These are phyloP conservation scores for Zaprionus bogoriensis DNA, from an alignment of 2,888 invertebrate genomes.

Conservation along the genomic window DNA sequence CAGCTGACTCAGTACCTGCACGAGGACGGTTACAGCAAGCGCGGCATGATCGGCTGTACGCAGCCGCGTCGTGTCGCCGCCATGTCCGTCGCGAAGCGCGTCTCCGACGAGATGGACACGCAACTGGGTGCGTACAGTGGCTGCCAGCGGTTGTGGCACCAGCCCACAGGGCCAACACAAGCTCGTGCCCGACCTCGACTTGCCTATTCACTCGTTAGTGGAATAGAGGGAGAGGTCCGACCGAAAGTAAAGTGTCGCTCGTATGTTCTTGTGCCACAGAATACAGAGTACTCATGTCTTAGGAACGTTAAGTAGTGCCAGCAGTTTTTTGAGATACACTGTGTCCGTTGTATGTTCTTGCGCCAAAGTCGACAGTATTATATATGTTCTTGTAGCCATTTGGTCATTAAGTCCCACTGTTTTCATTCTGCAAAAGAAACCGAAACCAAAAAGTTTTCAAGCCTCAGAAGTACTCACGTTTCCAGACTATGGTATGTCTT, in stretches of 20 bases:
- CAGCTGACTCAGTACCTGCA: conserved; percentile 98
- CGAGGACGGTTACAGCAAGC: conserved; percentile 96
- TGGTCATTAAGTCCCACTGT: too few species aligned
- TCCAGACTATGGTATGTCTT: too few species aligned
- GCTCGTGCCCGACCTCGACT: too few species aligned
- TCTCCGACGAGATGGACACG: conserved; percentile 98
- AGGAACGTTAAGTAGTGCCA: too few species aligned
- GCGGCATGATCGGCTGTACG: conserved; percentile 98
- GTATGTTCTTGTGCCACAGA: background rate
- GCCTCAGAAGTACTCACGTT: too few species aligned
- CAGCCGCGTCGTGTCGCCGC: conserved; percentile 99
- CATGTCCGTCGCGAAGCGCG: conserved; percentile 99
- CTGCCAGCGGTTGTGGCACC: background rate
- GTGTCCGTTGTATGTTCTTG: background rate
- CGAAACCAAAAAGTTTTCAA: too few species aligned
- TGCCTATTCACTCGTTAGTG: background rate
- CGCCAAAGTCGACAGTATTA: background rate
- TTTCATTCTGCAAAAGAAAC: too few species aligned
- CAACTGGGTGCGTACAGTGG: conserved; percentile 86
- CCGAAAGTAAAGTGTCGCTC: too few species aligned
- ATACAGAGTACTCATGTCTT: too few species aligned
- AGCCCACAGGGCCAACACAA: too few species aligned
- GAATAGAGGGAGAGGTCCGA: background rate
- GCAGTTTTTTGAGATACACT: background rate
- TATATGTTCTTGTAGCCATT: too few species aligned